A percentile compares a stretch with the other conserved stretches of the same genome.
phyloP scores from a whole-genome alignment of 1,140 invertebrate species.

The Sitophilus oryzae region DNA sequence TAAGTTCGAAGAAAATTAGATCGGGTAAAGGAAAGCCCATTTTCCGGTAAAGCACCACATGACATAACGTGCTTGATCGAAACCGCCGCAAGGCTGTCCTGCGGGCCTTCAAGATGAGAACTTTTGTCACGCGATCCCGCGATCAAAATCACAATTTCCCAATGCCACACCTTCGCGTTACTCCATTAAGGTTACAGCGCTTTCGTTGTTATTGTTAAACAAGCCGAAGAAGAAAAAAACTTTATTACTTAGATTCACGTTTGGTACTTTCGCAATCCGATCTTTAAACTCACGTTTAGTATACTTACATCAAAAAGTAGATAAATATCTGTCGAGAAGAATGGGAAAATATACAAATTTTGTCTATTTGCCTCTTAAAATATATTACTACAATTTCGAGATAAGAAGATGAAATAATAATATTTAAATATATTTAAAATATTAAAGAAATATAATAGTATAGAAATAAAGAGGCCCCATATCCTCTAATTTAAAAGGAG shows the following conservation, averaged over 20 bases:
- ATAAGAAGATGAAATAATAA: no score
- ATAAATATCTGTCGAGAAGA: no score
- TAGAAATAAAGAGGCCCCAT: no score
- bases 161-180: conserved; percentile 18
- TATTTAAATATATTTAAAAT: no score
- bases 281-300: no score
- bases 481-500: no score
- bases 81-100: conserved; percentile 20
- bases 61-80: neutral
- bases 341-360: no score
- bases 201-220: conserved; percentile 11
- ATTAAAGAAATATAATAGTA: no score
- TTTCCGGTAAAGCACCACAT: neutral
- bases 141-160: conserved; percentile 19
- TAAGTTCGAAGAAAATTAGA: neutral
- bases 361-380: no score
- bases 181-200: conserved; percentile 10
- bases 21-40: neutral
- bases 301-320: no score
- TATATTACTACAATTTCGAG: no score
- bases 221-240: conserved; percentile 9
- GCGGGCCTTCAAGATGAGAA: conserved; percentile 11
- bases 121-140: conserved; percentile 22
- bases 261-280: neutral
- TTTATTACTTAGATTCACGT: neutral